These are phyloP conservation scores for Catonia carolina DNA, from an alignment of 2,888 invertebrate species.

Conservation along the genomic window DNA sequence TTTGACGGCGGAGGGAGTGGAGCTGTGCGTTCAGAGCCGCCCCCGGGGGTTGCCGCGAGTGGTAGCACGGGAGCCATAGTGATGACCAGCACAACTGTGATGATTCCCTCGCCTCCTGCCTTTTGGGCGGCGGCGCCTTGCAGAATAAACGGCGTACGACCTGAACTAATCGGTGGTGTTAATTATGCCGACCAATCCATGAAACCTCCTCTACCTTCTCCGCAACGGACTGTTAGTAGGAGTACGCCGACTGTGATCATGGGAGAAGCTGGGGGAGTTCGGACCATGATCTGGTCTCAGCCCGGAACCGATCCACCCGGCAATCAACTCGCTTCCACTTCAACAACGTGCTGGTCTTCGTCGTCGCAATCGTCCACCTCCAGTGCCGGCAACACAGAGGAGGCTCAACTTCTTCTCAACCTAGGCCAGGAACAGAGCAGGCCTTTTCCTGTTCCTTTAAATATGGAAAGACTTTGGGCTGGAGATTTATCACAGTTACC, in stretches of 20 bases:
- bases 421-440: conserved; percentile 38
- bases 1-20: conserved; percentile 47
- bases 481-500: conserved; percentile 80
- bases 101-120: conserved; percentile 27
- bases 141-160: conserved; percentile 71
- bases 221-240: conserved; percentile 31
- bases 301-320: conserved; percentile 40
- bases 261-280: conserved; percentile 86
- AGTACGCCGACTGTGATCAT: conserved; percentile 80
- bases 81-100: conserved; percentile 21
- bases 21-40: conserved; percentile 35
- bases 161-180: conserved; percentile 67
- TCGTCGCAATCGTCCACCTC: conserved; percentile 46
- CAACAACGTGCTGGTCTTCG: conserved; percentile 53
- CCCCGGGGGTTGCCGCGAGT: conserved; percentile 39
- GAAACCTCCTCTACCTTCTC: conserved; percentile 25
- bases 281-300: conserved; percentile 63
- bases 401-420: conserved; percentile 48
- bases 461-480: conserved; percentile 89
- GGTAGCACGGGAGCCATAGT: conserved; percentile 26
- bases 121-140: conserved; percentile 37
- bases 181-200: conserved; percentile 37
- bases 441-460: conserved; percentile 53
- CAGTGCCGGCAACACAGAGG: conserved; percentile 45
- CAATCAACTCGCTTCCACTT: conserved; percentile 41